A percentile compares a stretch with the other conserved stretches of the same genome.
Conservation (phyloP, 2,113 vertebrate species). For the Anser brachyrhynchus region DNA sequence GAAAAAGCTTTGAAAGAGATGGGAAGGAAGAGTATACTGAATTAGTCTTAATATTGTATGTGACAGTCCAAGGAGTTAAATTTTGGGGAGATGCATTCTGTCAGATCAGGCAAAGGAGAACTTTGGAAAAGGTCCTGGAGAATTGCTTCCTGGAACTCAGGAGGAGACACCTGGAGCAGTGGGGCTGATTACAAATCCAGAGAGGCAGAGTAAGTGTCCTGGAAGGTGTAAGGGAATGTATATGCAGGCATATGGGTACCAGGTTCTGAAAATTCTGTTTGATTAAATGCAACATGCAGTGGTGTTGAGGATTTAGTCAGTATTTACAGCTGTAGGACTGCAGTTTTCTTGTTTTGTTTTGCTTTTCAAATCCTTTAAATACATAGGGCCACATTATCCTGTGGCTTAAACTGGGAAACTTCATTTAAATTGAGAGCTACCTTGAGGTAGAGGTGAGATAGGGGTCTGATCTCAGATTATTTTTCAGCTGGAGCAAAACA, state of each 20-base stretch:
- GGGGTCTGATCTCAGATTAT: background rate
- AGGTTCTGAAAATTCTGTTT: background rate
- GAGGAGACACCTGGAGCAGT: background rate
- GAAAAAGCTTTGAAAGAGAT: conserved; percentile 16
- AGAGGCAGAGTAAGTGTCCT: background rate
- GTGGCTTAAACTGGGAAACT: background rate
- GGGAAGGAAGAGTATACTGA: background rate
- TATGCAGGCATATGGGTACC: background rate
- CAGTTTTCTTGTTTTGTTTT: background rate
- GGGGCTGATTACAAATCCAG: background rate
- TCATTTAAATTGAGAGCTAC: background rate
- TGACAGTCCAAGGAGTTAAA: background rate
- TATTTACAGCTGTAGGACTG: background rate
- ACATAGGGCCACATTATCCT: background rate
- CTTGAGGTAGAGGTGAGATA: background rate
- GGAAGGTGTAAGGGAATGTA: background rate
- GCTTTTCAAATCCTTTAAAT: background rate
- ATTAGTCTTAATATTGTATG: conserved; percentile 23
- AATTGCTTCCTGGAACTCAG: conserved; percentile 41
- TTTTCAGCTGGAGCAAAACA: background rate
- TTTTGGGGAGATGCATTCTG: background rate
- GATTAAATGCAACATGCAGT: background rate
- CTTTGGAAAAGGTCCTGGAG: background rate
- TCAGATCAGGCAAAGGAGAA: background rate
- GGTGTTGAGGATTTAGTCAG: background rate